These are phyloP conservation scores for Aphrophora alni DNA, from an alignment of 2,888 invertebrate genomes.

Conservation along the genomic window DNA sequence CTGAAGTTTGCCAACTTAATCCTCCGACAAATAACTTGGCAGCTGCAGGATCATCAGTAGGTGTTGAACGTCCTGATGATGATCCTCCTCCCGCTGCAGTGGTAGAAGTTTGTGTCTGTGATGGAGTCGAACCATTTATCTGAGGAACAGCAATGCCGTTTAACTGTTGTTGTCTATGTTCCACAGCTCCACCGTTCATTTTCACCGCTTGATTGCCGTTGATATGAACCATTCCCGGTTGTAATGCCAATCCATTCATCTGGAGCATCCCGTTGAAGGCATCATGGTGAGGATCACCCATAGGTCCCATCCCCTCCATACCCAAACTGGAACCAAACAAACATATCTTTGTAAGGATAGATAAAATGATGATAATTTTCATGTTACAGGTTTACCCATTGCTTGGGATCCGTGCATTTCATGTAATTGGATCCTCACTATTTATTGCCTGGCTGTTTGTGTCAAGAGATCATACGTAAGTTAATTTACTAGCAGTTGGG, in stretches of 20 bases:
- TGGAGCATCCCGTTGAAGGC: constrained; percentile 52
- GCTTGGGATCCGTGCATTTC: neutral
- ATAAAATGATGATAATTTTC: neutral
- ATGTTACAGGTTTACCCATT: constrained; percentile 39
- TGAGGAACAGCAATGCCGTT: constrained; percentile 50
- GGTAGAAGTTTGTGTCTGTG: constrained; percentile 57
- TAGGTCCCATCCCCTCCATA: constrained; percentile 51
- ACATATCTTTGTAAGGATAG: neutral
- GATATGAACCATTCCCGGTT: constrained; percentile 45
- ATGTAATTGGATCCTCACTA: neutral
- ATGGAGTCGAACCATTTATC: constrained; percentile 53
- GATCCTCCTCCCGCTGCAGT: constrained; percentile 57
- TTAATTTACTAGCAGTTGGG: neutral
- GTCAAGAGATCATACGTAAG: neutral
- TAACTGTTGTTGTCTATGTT: constrained; percentile 35
- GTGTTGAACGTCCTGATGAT: constrained; percentile 59
- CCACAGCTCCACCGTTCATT: constrained; percentile 37
- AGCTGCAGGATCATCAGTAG: constrained; percentile 72
- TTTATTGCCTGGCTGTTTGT: neutral
- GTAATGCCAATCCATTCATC: constrained; percentile 45
- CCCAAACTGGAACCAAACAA: constrained; percentile 50
- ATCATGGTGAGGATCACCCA: constrained; percentile 51
- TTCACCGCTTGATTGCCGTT: constrained; percentile 41
- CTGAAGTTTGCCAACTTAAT: constrained; percentile 92
- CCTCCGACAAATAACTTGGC: constrained; percentile 91